Evolutionary conservation across 2,113 vertebrate species (phyloP).

Genomic region (Rissa tridactyla): DNA sequence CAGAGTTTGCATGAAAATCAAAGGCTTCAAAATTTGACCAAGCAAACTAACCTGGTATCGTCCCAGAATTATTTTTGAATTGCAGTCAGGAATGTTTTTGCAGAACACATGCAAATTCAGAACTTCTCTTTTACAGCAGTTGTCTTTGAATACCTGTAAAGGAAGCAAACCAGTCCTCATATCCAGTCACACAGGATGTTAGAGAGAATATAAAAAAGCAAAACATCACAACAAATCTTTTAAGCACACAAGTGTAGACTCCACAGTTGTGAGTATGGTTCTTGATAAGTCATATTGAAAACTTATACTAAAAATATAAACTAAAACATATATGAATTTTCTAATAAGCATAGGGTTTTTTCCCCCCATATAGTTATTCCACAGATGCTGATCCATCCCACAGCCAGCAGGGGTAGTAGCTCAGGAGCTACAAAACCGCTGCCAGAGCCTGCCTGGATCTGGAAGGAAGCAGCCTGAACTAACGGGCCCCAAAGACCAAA

Average conservation of each 20-base stretch:
- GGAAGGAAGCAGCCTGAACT: background rate
- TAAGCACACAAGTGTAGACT: background rate
- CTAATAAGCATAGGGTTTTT: background rate
- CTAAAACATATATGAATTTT: background rate
- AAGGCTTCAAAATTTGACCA: background rate
- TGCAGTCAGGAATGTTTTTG: constrained; percentile 81
- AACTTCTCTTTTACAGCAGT: constrained; percentile 89
- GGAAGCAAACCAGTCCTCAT: background rate
- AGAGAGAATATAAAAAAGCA: background rate
- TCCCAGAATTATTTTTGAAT: constrained; percentile 75
- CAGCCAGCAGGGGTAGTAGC: background rate
- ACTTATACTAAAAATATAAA: background rate
- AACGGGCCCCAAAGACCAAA: background rate
- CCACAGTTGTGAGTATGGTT: background rate
- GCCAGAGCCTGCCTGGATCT: background rate
- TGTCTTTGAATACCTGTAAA: constrained; percentile 86
- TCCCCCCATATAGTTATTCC: background rate
- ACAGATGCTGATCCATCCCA: background rate
- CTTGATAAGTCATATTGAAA: background rate
- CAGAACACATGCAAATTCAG: constrained; percentile 85
- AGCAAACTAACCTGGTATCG: constrained; percentile 79
- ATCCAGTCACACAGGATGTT: background rate
- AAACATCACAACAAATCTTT: background rate
- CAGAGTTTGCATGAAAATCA: background rate
- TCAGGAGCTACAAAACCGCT: background rate